phyloP scores from a whole-genome alignment of 35 echinoderm and acorn worm genomes.

The Diadema setosum region DNA sequence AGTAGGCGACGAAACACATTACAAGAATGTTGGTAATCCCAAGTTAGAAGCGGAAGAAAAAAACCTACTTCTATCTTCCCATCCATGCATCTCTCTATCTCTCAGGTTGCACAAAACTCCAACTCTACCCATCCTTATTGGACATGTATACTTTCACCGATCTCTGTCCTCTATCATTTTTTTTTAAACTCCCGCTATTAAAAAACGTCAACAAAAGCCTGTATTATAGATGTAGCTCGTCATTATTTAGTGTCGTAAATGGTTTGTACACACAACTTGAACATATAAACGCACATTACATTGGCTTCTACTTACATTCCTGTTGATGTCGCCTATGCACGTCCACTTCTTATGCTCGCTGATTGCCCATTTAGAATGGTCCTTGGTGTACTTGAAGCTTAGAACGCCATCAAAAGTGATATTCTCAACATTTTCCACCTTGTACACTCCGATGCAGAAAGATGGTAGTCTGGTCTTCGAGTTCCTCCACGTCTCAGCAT shows the following conservation, averaged over 20 bases:
- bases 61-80: too few relatives aligned
- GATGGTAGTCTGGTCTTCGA: background rate
- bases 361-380: constrained; percentile 10
- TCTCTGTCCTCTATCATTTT: too few relatives aligned
- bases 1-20: background rate
- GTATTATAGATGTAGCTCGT: background rate
- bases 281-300: background rate
- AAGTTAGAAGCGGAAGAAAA: too few relatives aligned
- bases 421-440: background rate
- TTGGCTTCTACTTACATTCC: background rate
- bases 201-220: background rate
- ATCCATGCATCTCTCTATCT: background rate
- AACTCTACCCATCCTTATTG: too few relatives aligned
- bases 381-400: background rate
- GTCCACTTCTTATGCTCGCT: background rate
- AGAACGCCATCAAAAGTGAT: background rate
- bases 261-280: background rate
- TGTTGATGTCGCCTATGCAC: constrained; percentile 26
- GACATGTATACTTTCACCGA: too few relatives aligned
- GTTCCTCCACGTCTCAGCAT: background rate
- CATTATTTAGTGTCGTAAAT: too few relatives aligned
- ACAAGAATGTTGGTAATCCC: too few relatives aligned
- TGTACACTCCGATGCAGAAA: background rate
- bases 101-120: background rate
- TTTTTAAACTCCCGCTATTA: background rate